Evolutionary conservation across 92 coral and sea anemone genomes (phyloP).

Genomic region (Palythoa heliodiscus): DNA sequence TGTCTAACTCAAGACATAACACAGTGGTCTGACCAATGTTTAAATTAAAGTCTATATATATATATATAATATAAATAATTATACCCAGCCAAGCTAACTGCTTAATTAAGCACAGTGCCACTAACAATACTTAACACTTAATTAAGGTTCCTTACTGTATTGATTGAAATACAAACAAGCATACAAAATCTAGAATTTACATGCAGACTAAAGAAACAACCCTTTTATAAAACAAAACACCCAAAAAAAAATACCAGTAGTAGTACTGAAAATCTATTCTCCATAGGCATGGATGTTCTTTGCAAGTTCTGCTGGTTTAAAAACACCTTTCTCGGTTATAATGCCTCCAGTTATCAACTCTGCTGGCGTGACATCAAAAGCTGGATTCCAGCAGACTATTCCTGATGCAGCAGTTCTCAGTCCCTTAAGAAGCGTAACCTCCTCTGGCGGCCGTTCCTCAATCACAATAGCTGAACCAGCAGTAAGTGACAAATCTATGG

Average conservation of each 20-base stretch:
- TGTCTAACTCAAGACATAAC: no score
- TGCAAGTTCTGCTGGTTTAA: conserved; percentile 69
- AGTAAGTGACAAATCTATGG: conserved; percentile 72
- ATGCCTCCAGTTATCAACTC: conserved; percentile 92
- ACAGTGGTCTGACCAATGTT: no score
- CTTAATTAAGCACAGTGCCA: no score
- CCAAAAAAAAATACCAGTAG: not conserved
- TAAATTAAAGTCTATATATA: no score
- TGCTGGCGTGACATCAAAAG: conserved; percentile 95
- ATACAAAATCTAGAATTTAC: no score
- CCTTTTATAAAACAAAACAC: no score
- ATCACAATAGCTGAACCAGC: conserved; percentile 79
- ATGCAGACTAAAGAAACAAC: no score
- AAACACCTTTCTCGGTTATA: conserved; percentile 88
- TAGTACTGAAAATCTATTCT: not conserved
- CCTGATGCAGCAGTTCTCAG: conserved; percentile 83
- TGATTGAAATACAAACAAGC: no score
- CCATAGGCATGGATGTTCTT: conserved; percentile 44
- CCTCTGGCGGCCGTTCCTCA: conserved; percentile 83
- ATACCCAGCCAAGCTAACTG: no score
- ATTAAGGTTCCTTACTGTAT: no score
- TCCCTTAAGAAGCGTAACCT: conserved; percentile 72
- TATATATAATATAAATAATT: no score
- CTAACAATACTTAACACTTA: no score
- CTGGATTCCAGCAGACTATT: conserved; percentile 94